Conservation (phyloP, 2,113 vertebrate genomes). For the Scytalopus superciliaris region DNA sequence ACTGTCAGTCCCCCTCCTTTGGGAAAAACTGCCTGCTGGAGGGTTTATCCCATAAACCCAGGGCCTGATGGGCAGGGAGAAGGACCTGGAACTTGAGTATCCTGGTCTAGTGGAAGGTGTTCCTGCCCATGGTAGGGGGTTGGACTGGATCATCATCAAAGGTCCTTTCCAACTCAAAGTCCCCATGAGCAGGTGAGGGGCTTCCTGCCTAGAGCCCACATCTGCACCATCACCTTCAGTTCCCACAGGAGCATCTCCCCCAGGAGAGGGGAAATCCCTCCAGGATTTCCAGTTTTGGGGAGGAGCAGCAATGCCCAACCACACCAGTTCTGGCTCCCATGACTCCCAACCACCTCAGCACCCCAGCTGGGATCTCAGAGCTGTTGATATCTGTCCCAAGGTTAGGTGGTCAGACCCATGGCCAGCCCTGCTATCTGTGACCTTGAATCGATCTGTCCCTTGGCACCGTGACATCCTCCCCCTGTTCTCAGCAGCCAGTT, state of each 20-base stretch:
- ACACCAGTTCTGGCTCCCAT: accelerated
- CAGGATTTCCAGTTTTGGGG: background rate
- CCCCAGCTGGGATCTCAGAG: accelerated
- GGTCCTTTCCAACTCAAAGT: background rate
- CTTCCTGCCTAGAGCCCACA: background rate
- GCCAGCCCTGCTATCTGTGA: background rate
- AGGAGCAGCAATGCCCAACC: accelerated
- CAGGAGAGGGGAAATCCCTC: background rate
- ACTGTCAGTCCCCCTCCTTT: background rate
- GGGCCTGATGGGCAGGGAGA: background rate
- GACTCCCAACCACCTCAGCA: background rate
- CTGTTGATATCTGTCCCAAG: background rate
- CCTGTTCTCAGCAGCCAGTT: accelerated
- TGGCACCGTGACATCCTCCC: background rate
- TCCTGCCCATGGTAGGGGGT: accelerated
- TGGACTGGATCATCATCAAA: background rate
- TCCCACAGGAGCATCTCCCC: background rate
- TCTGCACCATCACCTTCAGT: background rate
- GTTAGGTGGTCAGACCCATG: background rate
- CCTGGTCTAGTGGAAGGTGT: background rate
- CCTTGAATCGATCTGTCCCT: background rate
- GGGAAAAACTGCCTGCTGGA: background rate
- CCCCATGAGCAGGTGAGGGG: background rate
- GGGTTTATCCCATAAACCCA: background rate
- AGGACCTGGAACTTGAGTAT: background rate